These are phyloP conservation scores for Telmatherina bonti DNA, from an alignment of 2,797 vertebrate genomes.

Conservation along the genomic window DNA sequence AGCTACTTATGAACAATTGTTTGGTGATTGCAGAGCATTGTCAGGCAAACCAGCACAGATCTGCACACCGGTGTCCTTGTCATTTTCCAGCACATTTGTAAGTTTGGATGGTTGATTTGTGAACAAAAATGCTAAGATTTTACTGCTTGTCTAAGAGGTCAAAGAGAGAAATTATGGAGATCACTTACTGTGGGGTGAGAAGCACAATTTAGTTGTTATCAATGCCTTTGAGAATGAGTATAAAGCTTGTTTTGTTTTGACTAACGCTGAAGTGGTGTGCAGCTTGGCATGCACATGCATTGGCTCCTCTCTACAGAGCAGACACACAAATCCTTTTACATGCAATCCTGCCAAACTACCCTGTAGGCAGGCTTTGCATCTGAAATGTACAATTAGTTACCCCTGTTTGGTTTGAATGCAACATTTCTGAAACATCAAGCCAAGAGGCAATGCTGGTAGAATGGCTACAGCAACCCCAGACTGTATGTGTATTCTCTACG, in stretches of 20 bases:
- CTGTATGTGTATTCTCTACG: slow-evolving; percentile 38
- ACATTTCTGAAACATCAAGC: slow-evolving; percentile 75
- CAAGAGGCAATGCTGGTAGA: slow-evolving; percentile 45
- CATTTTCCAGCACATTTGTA: slow-evolving; percentile 1
- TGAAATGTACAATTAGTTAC: slow-evolving; percentile 84
- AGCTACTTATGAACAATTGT: not conserved
- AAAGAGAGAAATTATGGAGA: not conserved
- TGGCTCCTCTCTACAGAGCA: slow-evolving; percentile 68
- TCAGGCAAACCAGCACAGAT: not conserved
- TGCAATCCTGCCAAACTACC: slow-evolving; percentile 75
- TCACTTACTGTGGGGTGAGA: slow-evolving; percentile 14
- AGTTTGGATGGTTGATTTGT: not conserved
- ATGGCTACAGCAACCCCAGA: slow-evolving; percentile 54
- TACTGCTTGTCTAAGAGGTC: not conserved
- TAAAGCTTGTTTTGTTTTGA: slow-evolving; percentile 51
- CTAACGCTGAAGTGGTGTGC: slow-evolving; percentile 54
- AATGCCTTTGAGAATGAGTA: slow-evolving; percentile 40
- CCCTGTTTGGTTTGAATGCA: slow-evolving; percentile 80
- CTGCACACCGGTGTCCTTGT: not conserved
- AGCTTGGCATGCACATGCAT: slow-evolving; percentile 69
- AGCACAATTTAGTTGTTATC: slow-evolving; percentile 44
- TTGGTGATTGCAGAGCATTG: not conserved
- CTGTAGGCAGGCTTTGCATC: slow-evolving; percentile 82
- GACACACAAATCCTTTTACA: slow-evolving; percentile 80
- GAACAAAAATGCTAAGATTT: not conserved